Conservation (phyloP, 2,797 vertebrate genomes). For the Lepus townsendii region DNA sequence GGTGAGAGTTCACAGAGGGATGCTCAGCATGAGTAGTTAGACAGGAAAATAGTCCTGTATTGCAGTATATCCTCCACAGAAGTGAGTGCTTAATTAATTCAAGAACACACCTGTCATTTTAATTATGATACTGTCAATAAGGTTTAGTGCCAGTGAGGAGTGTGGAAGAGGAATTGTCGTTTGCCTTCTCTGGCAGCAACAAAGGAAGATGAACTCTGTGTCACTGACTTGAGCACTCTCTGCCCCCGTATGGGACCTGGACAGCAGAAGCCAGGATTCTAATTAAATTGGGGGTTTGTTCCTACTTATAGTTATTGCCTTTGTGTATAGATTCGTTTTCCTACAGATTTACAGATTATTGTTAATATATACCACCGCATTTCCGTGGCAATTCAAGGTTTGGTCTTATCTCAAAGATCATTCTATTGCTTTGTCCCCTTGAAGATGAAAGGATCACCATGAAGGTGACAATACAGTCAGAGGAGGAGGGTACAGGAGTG, state of each 20-base stretch:
- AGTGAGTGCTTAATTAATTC: constrained; percentile 43
- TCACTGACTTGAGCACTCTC: neutral
- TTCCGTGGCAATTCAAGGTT: neutral
- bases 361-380: neutral
- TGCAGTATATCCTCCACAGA: constrained; percentile 30
- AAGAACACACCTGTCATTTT: constrained; percentile 65
- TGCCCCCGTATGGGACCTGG: neutral
- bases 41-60: neutral
- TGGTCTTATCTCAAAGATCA: neutral
- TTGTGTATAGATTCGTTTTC: neutral
- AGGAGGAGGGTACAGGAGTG: neutral
- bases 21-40: neutral
- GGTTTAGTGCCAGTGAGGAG: constrained; percentile 29
- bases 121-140: constrained; percentile 65
- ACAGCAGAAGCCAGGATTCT: neutral
- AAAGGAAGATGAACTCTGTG: neutral
- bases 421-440: too few relatives aligned
- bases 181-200: neutral
- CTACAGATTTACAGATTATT: neutral
- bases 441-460: neutral
- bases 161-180: neutral
- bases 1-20: neutral
- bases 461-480: neutral
- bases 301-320: neutral
- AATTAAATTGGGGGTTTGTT: neutral